These are phyloP conservation scores for Drosophila leontia DNA, from an alignment of 1,140 invertebrate species.

Conservation along the genomic window DNA sequence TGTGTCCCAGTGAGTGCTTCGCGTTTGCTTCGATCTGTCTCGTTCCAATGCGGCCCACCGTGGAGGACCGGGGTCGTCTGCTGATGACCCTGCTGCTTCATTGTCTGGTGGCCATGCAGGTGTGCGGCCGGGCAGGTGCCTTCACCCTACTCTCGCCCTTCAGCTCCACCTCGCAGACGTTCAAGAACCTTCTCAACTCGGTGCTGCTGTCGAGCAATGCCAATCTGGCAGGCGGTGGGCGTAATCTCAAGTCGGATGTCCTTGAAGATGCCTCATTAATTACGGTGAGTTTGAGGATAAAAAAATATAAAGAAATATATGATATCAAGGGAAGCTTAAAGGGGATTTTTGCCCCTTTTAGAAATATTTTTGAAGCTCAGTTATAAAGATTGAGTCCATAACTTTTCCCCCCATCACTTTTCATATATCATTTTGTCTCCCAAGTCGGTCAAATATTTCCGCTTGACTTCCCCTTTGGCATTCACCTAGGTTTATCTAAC, in stretches of 20 bases:
- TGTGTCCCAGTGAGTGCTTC: constrained; percentile 24
- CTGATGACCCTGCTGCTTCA: constrained; percentile 64
- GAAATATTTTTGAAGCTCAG: neutral
- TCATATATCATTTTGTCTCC: neutral
- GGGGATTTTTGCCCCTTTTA: neutral
- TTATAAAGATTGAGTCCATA: neutral
- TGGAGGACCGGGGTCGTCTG: constrained; percentile 46
- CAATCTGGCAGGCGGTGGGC: constrained; percentile 75
- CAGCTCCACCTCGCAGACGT: constrained; percentile 79
- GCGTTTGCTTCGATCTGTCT: constrained; percentile 9
- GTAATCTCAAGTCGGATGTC: constrained; percentile 82
- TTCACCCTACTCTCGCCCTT: constrained; percentile 82
- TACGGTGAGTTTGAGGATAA: constrained; percentile 67
- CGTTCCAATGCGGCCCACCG: constrained; percentile 43
- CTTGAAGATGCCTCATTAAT: constrained; percentile 84
- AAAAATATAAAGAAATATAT: no score
- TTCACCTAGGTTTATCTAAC: constrained; percentile 56
- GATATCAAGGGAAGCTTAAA: no score
- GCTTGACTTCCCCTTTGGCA: constrained; percentile 24
- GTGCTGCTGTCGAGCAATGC: constrained; percentile 80
- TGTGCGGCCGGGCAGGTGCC: constrained; percentile 67
- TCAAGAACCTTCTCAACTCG: constrained; percentile 81
- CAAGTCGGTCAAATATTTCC: constrained; percentile 8
- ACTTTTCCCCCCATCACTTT: neutral
- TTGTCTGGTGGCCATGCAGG: constrained; percentile 61